Evolutionary conservation across 1,140 invertebrate species (phyloP).

Genomic region (Trachelipus rathkii): DNA sequence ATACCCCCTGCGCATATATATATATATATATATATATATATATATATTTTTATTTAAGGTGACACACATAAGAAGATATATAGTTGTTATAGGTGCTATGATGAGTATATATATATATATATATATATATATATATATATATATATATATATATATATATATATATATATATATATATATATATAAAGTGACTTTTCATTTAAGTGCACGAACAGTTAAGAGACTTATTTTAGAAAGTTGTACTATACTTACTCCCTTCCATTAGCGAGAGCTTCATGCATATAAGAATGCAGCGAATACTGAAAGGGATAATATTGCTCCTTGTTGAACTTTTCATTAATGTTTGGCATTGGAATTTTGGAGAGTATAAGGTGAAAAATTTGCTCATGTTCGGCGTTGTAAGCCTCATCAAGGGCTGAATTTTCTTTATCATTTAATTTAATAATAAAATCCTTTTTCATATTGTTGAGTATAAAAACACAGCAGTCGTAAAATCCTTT

Average conservation of each 20-base stretch:
- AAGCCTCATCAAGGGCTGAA: background rate
- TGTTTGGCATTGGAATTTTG: background rate
- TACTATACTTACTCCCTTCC: background rate
- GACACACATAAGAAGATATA: too few relatives aligned
- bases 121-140: too few relatives aligned
- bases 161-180: too few relatives aligned
- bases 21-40: too few relatives aligned
- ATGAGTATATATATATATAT: too few relatives aligned
- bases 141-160: too few relatives aligned
- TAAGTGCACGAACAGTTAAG: too few relatives aligned
- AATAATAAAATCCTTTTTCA: background rate
- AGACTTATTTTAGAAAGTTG: too few relatives aligned
- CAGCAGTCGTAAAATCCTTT: background rate
- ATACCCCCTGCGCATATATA: too few relatives aligned
- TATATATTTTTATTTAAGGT: too few relatives aligned
- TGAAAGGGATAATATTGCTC: background rate
- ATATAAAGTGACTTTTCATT: too few relatives aligned
- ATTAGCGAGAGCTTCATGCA: background rate
- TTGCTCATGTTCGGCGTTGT: background rate
- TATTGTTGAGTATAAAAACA: background rate
- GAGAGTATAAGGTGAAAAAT: background rate
- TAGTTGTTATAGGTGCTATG: too few relatives aligned
- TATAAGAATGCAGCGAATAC: background rate
- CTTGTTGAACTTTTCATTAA: background rate
- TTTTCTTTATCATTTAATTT: constrained; percentile 10